Conservation (phyloP, 2,113 vertebrate genomes). For the Paramormyrops kingsleyae region DNA sequence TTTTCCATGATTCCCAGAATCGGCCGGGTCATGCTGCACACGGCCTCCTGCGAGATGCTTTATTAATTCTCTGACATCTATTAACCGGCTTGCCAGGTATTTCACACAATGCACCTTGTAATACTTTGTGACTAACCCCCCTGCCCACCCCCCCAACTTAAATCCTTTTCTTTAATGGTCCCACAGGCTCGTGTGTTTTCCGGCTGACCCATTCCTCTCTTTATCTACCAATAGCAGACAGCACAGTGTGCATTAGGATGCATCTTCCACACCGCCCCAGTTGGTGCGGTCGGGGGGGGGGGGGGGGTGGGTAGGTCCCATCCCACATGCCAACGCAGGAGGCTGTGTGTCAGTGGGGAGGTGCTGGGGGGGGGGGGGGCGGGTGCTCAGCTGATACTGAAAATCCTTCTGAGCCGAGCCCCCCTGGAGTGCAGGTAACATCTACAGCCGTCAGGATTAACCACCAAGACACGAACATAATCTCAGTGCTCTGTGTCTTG, state of each 20-base stretch:
- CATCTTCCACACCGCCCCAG: constrained; percentile 15
- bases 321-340: constrained; percentile 6
- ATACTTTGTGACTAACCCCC: neutral
- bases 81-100: neutral
- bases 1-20: neutral
- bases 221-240: neutral
- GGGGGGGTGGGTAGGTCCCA: neutral
- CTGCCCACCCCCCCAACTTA: constrained; percentile 27
- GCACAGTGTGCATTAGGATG: neutral
- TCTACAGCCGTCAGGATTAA: constrained; percentile 23
- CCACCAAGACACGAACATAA: neutral
- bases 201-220: neutral
- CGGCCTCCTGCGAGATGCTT: neutral
- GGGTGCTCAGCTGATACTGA: constrained; percentile 44
- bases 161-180: constrained; percentile 25
- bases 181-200: neutral
- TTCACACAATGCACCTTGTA: constrained; percentile 24
- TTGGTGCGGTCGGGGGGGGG: neutral
- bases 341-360: constrained; percentile 53
- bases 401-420: constrained; percentile 58
- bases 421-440: constrained; percentile 53
- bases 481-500: neutral
- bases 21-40: neutral
- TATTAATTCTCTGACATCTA: constrained; percentile 6
- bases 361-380: neutral